Evolutionary conservation across 2,888 invertebrate genomes (phyloP).

Genomic region (Lottia scabra): DNA sequence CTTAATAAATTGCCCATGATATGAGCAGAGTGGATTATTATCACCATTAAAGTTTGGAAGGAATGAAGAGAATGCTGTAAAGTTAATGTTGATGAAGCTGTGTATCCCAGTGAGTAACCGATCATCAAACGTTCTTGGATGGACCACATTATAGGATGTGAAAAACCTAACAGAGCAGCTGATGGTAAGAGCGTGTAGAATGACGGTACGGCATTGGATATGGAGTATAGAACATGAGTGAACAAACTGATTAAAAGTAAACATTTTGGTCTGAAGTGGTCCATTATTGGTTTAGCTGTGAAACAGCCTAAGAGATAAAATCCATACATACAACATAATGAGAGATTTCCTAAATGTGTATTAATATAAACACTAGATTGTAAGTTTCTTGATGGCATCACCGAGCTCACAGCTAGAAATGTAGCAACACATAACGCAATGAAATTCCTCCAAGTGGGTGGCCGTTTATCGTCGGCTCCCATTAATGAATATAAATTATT

Average conservation of each 20-base stretch:
- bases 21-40: slow-evolving; percentile 58
- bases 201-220: slow-evolving; percentile 56
- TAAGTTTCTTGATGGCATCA: slow-evolving; percentile 45
- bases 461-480: slow-evolving; percentile 25
- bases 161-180: slow-evolving; percentile 53
- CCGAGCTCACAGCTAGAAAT: slow-evolving; percentile 34
- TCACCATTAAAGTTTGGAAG: slow-evolving; percentile 56
- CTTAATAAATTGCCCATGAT: slow-evolving; percentile 57
- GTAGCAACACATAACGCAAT: slow-evolving; percentile 35
- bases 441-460: slow-evolving; percentile 36
- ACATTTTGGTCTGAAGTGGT: slow-evolving; percentile 53
- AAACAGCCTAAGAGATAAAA: slow-evolving; percentile 54
- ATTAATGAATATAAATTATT: background rate
- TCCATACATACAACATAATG: slow-evolving; percentile 52
- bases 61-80: slow-evolving; percentile 53
- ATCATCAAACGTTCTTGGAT: slow-evolving; percentile 55
- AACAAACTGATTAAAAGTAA: slow-evolving; percentile 51
- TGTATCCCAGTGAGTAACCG: slow-evolving; percentile 55
- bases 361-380: slow-evolving; percentile 51
- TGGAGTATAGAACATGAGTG: slow-evolving; percentile 55
- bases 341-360: slow-evolving; percentile 49
- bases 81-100: slow-evolving; percentile 47
- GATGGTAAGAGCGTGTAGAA: slow-evolving; percentile 52
- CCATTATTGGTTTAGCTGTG: slow-evolving; percentile 46
- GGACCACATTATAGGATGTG: slow-evolving; percentile 56